Conservation (phyloP, 1,140 invertebrate species). For the Saxidomus purpurata region DNA sequence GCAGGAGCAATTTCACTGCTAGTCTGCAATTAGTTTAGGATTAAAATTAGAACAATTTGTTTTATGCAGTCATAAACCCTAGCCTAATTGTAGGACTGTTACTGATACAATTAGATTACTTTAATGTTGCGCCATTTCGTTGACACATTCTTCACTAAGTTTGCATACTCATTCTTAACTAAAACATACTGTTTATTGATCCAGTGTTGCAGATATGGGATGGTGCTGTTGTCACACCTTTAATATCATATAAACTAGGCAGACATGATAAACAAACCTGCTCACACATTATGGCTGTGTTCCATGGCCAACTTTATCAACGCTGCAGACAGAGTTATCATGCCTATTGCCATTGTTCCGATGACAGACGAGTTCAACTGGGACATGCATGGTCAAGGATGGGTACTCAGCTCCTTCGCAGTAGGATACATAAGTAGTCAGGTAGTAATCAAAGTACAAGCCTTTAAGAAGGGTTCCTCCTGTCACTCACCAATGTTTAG, state of each 20-base stretch:
- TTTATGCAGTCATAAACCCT: too few species aligned
- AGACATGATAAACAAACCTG: constrained; percentile 85
- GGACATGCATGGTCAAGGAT: constrained; percentile 92
- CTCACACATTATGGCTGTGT: constrained; percentile 90
- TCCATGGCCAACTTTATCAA: constrained; percentile 93
- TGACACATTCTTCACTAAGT: too few species aligned
- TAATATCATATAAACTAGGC: background rate
- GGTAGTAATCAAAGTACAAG: constrained; percentile 87
- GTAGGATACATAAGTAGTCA: constrained; percentile 94
- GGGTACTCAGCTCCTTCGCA: constrained; percentile 93
- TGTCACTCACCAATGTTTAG: too few species aligned
- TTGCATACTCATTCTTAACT: too few species aligned
- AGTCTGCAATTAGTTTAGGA: too few species aligned
- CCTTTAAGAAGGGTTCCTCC: too few species aligned
- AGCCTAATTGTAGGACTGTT: too few species aligned
- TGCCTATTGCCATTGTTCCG: constrained; percentile 93
- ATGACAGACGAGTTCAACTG: constrained; percentile 93
- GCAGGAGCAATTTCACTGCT: too few species aligned
- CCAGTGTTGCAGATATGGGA: background rate
- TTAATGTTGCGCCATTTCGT: too few species aligned
- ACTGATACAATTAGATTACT: too few species aligned
- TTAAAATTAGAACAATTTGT: too few species aligned
- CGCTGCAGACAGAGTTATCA: constrained; percentile 92
- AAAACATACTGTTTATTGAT: background rate
- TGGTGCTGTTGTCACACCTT: background rate